A percentile compares a stretch with the other conserved stretches of the same genome.
Evolutionary conservation across 2,797 vertebrate species (phyloP).

Genomic region (Cryptoprocta ferox): DNA sequence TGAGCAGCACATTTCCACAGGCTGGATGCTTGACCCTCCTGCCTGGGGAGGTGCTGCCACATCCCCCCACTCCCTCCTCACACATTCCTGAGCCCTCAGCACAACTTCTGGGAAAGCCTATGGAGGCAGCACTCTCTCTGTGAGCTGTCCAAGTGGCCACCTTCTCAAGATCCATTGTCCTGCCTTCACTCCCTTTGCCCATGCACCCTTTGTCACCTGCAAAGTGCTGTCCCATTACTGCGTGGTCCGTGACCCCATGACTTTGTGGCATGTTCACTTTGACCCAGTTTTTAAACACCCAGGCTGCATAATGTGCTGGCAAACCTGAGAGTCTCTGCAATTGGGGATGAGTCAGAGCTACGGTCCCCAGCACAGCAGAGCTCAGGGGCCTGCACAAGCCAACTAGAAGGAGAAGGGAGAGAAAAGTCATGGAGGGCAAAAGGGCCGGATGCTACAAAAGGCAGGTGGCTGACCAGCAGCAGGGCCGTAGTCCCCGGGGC

Average conservation of each 20-base stretch:
- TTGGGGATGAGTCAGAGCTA: neutral
- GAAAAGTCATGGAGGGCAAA: neutral
- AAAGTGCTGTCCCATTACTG: neutral
- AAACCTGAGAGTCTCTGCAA: neutral
- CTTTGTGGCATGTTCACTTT: neutral
- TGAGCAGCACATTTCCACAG: neutral
- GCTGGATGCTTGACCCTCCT: neutral
- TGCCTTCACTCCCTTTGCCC: neutral
- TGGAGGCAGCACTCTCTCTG: neutral
- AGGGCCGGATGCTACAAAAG: neutral
- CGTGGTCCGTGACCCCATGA: neutral
- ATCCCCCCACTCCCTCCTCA: neutral
- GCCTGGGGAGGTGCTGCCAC: fast-evolving
- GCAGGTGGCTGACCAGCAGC: neutral
- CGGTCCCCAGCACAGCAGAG: neutral
- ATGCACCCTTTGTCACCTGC: fast-evolving
- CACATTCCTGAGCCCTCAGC: neutral
- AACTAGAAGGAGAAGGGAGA: neutral
- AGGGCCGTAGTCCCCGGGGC: too few relatives aligned
- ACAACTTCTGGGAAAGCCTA: neutral
- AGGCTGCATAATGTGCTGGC: neutral
- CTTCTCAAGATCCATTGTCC: neutral
- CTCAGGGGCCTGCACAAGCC: neutral
- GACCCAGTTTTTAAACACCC: neutral
- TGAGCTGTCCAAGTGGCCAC: fast-evolving